Base-by-base conservation (phyloP, 2,797 vertebrate genomes). In the Vultur gryphus region DNA sequence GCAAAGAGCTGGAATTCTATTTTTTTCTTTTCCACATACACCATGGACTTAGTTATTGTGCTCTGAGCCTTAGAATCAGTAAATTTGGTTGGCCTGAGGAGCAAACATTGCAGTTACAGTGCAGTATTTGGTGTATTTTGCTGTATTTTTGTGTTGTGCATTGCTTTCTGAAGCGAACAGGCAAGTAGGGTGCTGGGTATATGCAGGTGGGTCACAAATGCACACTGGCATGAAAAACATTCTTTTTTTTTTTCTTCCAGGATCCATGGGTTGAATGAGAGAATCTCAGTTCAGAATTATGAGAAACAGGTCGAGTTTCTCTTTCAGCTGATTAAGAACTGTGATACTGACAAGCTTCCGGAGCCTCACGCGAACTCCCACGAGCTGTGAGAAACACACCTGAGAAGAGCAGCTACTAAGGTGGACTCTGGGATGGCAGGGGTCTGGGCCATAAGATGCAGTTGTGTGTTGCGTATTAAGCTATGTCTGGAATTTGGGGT, bases 261-360 rank as follows among this genome's bases (percentile, higher is more conserved):
- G 97, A 97, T 99, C 93, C 99, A 99, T 62, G 99, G 99, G 43
- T 80, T 99, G 94, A 99, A 99, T 49, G 99, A 99, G 98, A 99
- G 99, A 95, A 99, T 99, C 97, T 99, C 99, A 9, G 43, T 98
- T 67, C 98, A 98, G 95, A 98, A 97, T 96, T 99, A 99, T 0
- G 99, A 99, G 96, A 99, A 98, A 12, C 95, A 99, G 46, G 96
- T 99, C 1, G 87, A 97, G n/a, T 99, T 99, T 97, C 98, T 99
- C 95, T 99, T 99, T 66, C 98, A 97, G 89, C 97, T 99, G 31
- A 98, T 99, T 79, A 99, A 99, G 97, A 99, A 99, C 97, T 98
- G 99, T 92, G 99, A 99, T 93, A 96, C 95, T 23, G 93, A 97
- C 57, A 84, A 95, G 43, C 96, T 98, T 11, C 98, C 98, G 0